These are phyloP conservation scores for Liopterus haemorrhoidalis DNA, from an alignment of 2,888 invertebrate genomes.

Conservation along the genomic window DNA sequence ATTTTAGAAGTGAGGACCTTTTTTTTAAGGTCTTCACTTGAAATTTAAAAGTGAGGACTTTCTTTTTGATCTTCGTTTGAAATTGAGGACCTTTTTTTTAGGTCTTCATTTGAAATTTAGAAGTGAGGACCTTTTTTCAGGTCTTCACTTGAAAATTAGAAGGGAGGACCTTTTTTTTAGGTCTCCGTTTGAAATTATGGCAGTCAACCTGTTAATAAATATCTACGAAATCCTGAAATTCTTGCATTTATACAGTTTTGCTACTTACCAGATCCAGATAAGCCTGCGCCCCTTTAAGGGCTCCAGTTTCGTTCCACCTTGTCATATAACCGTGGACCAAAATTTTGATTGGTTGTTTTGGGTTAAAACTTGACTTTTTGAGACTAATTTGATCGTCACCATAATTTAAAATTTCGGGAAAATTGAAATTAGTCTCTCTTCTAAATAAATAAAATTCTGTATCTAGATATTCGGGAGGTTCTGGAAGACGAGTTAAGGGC, in stretches of 20 bases:
- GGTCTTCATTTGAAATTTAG: too few species aligned
- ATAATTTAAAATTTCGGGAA: conserved; percentile 46
- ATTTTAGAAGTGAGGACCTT: too few species aligned
- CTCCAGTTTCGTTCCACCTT: conserved; percentile 49
- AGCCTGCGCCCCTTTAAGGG: conserved; percentile 44
- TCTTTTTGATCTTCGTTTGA: too few species aligned
- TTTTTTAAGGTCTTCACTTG: too few species aligned
- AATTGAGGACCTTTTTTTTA: too few species aligned
- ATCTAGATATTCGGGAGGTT: conserved; percentile 49
- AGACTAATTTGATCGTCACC: conserved; percentile 48
- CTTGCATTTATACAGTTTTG: too few species aligned
- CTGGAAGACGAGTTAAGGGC: conserved; percentile 51
- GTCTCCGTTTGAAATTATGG: too few species aligned
- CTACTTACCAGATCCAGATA: conserved; percentile 51
- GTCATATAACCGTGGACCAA: conserved; percentile 56
- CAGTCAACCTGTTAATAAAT: conserved; percentile 1
- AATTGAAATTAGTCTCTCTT: conserved; percentile 40
- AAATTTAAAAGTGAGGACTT: too few species aligned
- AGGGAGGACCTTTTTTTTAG: too few species aligned
- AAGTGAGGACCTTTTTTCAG: too few species aligned
- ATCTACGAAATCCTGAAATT: background rate
- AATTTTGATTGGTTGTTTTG: conserved; percentile 47
- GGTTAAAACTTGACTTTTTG: conserved; percentile 45
- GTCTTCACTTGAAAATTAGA: too few species aligned
- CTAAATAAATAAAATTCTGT: conserved; percentile 52